Percentiles rank a stretch among this genome's conserved stretches.
Evolutionary conservation across 2,888 invertebrate genomes (phyloP).

Genomic region (Sminthurides aquaticus): DNA sequence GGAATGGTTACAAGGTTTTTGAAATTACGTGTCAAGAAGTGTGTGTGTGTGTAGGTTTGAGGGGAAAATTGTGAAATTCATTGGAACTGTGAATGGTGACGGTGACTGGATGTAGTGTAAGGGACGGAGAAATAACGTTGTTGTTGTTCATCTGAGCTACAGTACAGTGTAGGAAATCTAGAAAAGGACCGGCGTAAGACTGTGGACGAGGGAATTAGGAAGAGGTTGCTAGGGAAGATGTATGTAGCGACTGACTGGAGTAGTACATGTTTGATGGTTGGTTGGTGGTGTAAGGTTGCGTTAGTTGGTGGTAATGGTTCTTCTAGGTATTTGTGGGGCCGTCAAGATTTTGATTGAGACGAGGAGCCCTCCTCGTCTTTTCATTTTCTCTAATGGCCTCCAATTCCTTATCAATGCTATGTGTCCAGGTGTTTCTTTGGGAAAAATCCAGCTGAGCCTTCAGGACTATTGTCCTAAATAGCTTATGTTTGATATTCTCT

Average conservation of each 20-base stretch:
- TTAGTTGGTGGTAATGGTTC: background rate
- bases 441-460: conserved; percentile 18
- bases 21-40: too few relatives aligned
- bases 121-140: background rate
- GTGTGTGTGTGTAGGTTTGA: too few relatives aligned
- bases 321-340: conserved; percentile 6
- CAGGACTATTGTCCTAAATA: conserved; percentile 22
- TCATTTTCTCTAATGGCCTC: conserved; percentile 33
- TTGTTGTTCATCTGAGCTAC: too few relatives aligned
- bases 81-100: background rate
- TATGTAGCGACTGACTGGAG: too few relatives aligned
- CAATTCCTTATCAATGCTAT: conserved; percentile 31
- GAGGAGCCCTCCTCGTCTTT: conserved; percentile 19
- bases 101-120: background rate
- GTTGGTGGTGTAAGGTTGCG: background rate
- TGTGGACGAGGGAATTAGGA: too few relatives aligned
- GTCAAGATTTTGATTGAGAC: conserved; percentile 25
- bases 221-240: too few relatives aligned
- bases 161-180: too few relatives aligned
- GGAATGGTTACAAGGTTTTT: too few relatives aligned
- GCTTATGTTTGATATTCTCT: conserved; percentile 14
- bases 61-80: background rate
- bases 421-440: conserved; percentile 31
- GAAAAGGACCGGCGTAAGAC: too few relatives aligned
- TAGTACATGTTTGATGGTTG: background rate